Evolutionary conservation across 2,113 vertebrate genomes (phyloP).

Genomic region (Triplophysa siluroides): DNA sequence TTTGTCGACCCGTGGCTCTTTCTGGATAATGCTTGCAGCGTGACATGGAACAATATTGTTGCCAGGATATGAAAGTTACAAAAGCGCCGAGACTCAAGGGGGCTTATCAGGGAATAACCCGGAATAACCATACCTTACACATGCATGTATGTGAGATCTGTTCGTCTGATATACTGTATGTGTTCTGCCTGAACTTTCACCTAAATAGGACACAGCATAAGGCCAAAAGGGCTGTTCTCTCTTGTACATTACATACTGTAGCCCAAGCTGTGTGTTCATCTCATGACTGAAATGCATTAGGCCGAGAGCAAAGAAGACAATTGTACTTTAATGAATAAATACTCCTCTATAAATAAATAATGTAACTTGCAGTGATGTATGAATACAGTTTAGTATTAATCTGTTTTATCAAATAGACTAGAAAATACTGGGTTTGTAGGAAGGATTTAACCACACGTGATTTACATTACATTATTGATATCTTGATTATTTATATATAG

Average conservation of each 20-base stretch:
- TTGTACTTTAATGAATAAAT: too few relatives aligned
- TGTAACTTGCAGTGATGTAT: too few relatives aligned
- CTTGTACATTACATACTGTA: background rate
- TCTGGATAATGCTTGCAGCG: conserved; percentile 17
- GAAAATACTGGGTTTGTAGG: too few relatives aligned
- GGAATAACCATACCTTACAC: background rate
- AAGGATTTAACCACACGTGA: too few relatives aligned
- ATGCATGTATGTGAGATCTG: conserved; percentile 7
- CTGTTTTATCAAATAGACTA: too few relatives aligned
- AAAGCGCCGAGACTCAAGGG: background rate
- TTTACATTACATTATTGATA: too few relatives aligned
- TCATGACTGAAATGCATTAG: conserved; percentile 6
- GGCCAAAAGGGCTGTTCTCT: background rate
- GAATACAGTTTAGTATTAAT: too few relatives aligned
- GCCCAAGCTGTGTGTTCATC: background rate
- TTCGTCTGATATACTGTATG: background rate
- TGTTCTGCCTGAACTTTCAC: background rate
- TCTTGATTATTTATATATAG: too few relatives aligned
- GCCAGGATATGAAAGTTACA: conserved; percentile 8
- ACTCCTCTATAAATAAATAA: too few relatives aligned
- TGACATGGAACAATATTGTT: conserved; percentile 30
- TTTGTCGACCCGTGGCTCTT: conserved; percentile 34
- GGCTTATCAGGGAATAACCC: background rate
- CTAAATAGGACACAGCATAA: background rate
- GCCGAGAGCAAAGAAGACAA: background rate